Evolutionary conservation across 1,140 invertebrate species (phyloP).

Genomic region (Drosophila ogumai): DNA sequence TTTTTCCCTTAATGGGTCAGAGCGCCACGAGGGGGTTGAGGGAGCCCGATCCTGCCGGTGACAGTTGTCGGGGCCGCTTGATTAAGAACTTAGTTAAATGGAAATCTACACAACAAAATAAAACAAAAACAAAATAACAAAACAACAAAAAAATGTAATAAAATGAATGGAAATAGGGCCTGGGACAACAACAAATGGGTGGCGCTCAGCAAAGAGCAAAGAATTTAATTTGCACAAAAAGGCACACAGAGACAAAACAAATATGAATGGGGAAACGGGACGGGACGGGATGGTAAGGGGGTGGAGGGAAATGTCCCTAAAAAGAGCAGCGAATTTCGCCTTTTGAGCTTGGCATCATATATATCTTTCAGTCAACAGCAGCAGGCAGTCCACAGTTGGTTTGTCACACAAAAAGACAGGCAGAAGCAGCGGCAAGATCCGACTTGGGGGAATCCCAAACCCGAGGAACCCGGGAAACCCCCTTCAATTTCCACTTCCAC

Average conservation of each 20-base stretch:
- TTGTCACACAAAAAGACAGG: conserved; percentile 56
- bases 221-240: conserved; percentile 58
- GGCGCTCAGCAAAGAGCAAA: conserved; percentile 43
- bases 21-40: conserved; percentile 3
- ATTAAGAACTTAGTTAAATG: conserved; percentile 71
- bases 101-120: conserved; percentile 33
- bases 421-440: conserved; percentile 14
- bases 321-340: conserved; percentile 48
- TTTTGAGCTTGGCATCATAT: conserved; percentile 53
- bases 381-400: conserved; percentile 49
- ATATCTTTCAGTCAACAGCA: conserved; percentile 59
- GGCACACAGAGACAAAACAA: conserved; percentile 37
- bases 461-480: not conserved
- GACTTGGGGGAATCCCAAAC: not conserved
- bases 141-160: not conserved
- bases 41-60: conserved; percentile 39
- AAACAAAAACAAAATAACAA: conserved; percentile 1
- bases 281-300: no score
- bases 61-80: conserved; percentile 49
- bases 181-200: conserved; percentile 26
- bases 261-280: conserved; percentile 9
- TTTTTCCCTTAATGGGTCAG: conserved; percentile 37
- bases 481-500: conserved; percentile 6
- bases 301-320: conserved; percentile 20
- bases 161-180: conserved; percentile 19